Percentiles rank a stretch among this genome's conserved stretches.
Evolutionary conservation across 2,113 vertebrate species (phyloP).

Genomic region (Riparia riparia): DNA sequence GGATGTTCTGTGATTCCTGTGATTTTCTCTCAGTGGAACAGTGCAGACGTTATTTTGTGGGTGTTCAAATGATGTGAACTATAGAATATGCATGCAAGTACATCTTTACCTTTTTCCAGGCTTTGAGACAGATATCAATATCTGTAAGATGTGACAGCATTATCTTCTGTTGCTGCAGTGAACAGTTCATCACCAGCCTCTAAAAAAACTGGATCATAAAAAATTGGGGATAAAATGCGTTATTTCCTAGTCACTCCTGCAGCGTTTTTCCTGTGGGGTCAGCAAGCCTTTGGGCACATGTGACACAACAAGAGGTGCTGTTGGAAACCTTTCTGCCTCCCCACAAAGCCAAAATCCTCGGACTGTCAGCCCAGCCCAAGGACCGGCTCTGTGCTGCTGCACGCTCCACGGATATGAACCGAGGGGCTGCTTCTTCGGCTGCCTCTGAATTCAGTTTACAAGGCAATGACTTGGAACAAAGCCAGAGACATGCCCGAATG

Average conservation of each 20-base stretch:
- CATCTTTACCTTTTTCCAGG: background rate
- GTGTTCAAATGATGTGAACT: background rate
- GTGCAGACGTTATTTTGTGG: rapidly evolving
- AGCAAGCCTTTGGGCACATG: background rate
- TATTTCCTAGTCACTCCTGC: background rate
- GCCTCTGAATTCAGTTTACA: background rate
- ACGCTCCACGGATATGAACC: background rate
- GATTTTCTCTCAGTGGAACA: background rate
- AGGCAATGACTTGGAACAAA: background rate
- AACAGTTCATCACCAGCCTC: background rate
- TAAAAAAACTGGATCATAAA: background rate
- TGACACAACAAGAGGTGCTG: background rate
- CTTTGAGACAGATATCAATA: background rate
- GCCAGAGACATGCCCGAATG: slow-evolving; percentile 4
- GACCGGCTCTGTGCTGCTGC: background rate
- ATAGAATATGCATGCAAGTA: background rate
- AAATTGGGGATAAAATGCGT: background rate
- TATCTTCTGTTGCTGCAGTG: background rate
- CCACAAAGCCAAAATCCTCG: background rate
- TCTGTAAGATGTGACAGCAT: background rate
- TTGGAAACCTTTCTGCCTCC: background rate
- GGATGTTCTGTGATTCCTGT: background rate
- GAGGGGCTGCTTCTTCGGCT: background rate
- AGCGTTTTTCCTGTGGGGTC: background rate
- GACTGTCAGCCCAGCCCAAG: background rate